Evolutionary conservation across 92 coral and sea anemone genomes (phyloP), one percentile per base, ranked within the genome.

Genomic region (Blastomussa wellsi): DNA sequence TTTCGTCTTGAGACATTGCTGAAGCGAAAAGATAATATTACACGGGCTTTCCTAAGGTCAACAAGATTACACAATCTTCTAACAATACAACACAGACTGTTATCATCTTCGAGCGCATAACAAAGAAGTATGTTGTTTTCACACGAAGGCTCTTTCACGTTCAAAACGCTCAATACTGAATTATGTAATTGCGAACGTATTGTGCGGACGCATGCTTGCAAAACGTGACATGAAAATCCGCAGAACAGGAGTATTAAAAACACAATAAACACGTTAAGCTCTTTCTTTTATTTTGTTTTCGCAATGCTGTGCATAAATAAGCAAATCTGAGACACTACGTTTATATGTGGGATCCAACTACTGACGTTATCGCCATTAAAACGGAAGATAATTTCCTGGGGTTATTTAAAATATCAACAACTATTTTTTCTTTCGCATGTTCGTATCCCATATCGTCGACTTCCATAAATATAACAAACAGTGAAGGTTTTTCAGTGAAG

Each of bases 211-310:
- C 75, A 28, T 37, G 75, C 44, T 17, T 37, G 12, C n/a, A 31
- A 38, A 55, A 79, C 83, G 72, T 37, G 83, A 39, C 33, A 15
- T 2, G 28, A 62, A 79, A 39, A 38, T 59, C 35, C 83, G 83
- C 83, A 60, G 31, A 41, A 44, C 10, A 69, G 47, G 78, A 24
- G 75, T 76, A 41, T 70, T 73, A 49, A 37, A 19, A 24, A 37
- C 14, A 37, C 22, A 51, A 77, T 52, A 22, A 4, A 36, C 44
- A 70, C 24, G 41, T 38, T 82, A 31, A 29, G 59, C 59, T 69
- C 64, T 78, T 20, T 55, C 49, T 49, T 37, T 71, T 37, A 37
- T 82, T 72, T 82, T 72, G 52, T 22, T 82, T 70, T 82, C 79
- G 86, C 78, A 71, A 82, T 82, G 26, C 76, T 17, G 26, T 19